Evolutionary conservation across 2,113 vertebrate species (phyloP).

Genomic region (Mormyrus lacerda): DNA sequence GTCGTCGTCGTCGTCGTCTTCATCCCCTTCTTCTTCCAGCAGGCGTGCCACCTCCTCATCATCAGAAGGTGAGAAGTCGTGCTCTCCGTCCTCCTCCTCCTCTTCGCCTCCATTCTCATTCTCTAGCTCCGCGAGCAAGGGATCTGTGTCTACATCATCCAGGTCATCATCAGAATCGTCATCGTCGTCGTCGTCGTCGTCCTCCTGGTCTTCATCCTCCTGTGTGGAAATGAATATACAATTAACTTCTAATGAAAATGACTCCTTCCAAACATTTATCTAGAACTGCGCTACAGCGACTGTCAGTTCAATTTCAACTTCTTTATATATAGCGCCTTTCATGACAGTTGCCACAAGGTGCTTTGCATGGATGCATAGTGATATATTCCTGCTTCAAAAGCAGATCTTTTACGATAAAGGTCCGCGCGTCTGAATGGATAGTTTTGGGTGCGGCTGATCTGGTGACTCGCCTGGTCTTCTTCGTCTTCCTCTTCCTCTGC

Average conservation of each 20-base stretch:
- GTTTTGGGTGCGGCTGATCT: not conserved
- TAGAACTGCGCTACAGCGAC: not conserved
- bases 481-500: constrained; percentile 98
- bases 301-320: not conserved
- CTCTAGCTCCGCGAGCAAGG: constrained; percentile 81
- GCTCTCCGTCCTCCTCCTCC: constrained; percentile 81
- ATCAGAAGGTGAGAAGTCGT: constrained; percentile 85
- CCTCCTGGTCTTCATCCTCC: constrained; percentile 81
- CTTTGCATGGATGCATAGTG: not conserved
- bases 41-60: constrained; percentile 86
- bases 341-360: not conserved
- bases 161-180: constrained; percentile 87
- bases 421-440: not conserved
- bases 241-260: not conserved
- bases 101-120: constrained; percentile 77
- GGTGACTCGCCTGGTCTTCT: constrained; percentile 83
- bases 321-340: not conserved
- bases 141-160: constrained; percentile 82
- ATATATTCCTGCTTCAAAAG: not conserved
- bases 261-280: not conserved
- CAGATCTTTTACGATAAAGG: not conserved
- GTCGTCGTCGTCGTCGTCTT: constrained; percentile 80
- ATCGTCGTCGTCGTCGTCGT: constrained; percentile 85
- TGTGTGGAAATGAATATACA: constrained; percentile 55
- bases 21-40: constrained; percentile 80